A percentile compares a stretch with the other conserved stretches of the same genome.
phyloP scores from a whole-genome alignment of 2,888 invertebrate species.

The Pristionchus mayeri region DNA sequence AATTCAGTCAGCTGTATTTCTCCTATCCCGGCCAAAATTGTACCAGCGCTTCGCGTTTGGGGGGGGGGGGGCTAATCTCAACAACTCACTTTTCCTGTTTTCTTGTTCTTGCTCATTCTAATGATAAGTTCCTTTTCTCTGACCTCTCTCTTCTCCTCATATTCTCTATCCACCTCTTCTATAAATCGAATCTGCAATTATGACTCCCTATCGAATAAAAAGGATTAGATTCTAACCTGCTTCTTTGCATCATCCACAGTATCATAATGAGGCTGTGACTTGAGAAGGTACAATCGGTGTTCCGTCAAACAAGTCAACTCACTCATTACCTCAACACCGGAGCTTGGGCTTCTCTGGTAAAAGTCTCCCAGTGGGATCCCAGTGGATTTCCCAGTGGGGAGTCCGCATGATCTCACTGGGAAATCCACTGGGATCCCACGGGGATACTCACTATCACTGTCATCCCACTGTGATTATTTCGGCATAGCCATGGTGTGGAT shows the following conservation, averaged over 20 bases:
- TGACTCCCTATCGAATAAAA: not conserved
- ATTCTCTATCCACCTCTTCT: slow-evolving; percentile 94
- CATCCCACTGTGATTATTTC: too few species aligned
- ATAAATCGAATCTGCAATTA: slow-evolving; percentile 89
- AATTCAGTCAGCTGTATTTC: too few species aligned
- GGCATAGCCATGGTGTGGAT: too few species aligned
- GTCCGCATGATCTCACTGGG: too few species aligned
- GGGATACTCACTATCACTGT: too few species aligned
- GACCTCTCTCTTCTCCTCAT: slow-evolving; percentile 89
- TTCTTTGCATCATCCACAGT: slow-evolving; percentile 89
- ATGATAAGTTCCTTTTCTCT: slow-evolving; percentile 46
- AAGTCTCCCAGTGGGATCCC: too few species aligned
- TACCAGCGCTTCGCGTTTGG: too few species aligned
- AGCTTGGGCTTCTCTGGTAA: too few species aligned
- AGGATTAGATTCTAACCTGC: slow-evolving; percentile 82
- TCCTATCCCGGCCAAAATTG: too few species aligned
- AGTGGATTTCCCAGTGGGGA: too few species aligned
- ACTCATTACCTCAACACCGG: slow-evolving; percentile 87
- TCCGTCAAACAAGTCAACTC: slow-evolving; percentile 93
- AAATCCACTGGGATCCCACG: too few species aligned
- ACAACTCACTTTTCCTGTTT: slow-evolving; percentile 42
- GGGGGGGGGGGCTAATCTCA: not conserved
- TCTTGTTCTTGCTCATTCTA: slow-evolving; percentile 47
- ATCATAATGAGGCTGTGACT: slow-evolving; percentile 91
- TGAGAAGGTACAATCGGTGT: slow-evolving; percentile 91